Conservation (phyloP, 2,797 vertebrate genomes). For the Myotis vivesi region DNA sequence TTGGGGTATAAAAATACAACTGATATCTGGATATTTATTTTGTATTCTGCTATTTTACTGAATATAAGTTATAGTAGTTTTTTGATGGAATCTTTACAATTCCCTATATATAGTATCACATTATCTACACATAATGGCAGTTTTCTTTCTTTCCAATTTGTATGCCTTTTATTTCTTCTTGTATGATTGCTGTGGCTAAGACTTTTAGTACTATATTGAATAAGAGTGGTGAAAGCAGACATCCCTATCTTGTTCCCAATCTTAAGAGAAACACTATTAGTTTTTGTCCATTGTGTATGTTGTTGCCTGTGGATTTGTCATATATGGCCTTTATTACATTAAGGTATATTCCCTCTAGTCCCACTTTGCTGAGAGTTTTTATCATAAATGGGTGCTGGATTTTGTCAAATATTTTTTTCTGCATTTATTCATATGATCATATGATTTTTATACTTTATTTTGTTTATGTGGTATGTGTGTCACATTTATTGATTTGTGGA, state of each 20-base stretch:
- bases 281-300: background rate
- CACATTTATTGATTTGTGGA: background rate
- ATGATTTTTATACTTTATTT: background rate
- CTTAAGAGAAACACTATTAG: background rate
- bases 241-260: background rate
- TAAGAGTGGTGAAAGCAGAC: background rate
- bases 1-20: too few species aligned
- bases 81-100: background rate
- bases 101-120: background rate
- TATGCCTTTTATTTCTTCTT: background rate
- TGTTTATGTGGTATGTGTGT: background rate
- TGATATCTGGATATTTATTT: background rate
- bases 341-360: background rate
- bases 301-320: background rate
- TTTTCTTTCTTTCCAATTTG: background rate
- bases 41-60: background rate
- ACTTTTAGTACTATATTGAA: background rate
- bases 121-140: background rate
- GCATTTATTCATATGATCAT: background rate
- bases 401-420: background rate
- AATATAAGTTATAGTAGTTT: background rate
- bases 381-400: background rate
- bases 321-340: background rate
- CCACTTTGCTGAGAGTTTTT: background rate
- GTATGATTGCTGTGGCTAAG: background rate